Conservation (phyloP, 2,797 vertebrate species). For the Artibeus lituratus region DNA sequence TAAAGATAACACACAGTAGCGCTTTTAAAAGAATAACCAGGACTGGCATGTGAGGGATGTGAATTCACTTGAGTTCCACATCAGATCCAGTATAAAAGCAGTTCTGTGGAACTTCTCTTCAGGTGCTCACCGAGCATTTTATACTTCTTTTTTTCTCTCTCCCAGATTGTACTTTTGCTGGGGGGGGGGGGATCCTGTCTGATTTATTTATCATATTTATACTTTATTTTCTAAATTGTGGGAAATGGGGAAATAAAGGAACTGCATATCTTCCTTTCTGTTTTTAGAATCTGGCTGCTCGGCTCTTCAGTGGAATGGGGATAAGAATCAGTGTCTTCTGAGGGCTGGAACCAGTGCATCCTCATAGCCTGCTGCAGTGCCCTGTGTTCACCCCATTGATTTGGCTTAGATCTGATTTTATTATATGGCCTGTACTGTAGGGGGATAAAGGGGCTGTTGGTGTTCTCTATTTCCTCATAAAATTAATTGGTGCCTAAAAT, state of each 20-base stretch:
- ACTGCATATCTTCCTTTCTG: neutral
- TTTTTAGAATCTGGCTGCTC: neutral
- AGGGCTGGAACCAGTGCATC: neutral
- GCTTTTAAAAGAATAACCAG: constrained; percentile 33
- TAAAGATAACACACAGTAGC: constrained; percentile 31
- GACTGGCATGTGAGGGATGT: constrained; percentile 10
- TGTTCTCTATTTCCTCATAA: constrained; percentile 45
- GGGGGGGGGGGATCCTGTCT: neutral
- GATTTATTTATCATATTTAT: neutral
- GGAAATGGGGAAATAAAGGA: neutral
- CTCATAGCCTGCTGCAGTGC: neutral
- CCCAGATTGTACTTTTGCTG: neutral
- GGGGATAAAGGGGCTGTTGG: neutral
- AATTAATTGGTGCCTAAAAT: constrained; percentile 53
- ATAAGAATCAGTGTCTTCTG: neutral
- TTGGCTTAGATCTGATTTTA: constrained; percentile 10
- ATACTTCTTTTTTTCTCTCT: neutral
- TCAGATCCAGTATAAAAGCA: neutral
- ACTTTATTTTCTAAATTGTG: neutral
- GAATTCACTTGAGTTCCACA: neutral
- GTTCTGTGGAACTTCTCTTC: constrained; percentile 21
- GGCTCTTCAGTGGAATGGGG: neutral
- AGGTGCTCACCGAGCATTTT: neutral
- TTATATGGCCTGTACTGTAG: neutral
- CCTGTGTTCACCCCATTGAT: neutral